Conservation (phyloP, 2,113 vertebrate species). For the Callipepla californica region DNA sequence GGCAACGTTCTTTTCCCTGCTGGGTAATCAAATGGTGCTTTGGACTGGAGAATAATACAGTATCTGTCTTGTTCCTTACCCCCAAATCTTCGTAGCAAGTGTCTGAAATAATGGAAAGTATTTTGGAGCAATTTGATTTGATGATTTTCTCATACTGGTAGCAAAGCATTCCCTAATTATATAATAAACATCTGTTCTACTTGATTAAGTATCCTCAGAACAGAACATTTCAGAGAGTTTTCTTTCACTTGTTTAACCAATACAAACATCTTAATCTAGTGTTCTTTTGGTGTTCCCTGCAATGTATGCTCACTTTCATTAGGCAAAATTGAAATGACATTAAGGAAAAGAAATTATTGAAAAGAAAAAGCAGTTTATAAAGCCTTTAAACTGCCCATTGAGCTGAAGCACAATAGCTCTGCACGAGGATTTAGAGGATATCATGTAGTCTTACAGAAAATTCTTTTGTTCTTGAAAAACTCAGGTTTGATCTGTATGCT, state of each 20-base stretch:
- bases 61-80: not conserved
- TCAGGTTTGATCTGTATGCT: conserved; percentile 5
- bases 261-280: conserved; percentile 25
- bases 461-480: conserved; percentile 17
- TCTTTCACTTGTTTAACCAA: conserved; percentile 40
- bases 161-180: conserved; percentile 41
- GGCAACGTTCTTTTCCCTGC: not conserved
- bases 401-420: conserved; percentile 34
- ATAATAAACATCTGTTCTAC: conserved; percentile 65
- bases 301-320: conserved; percentile 27
- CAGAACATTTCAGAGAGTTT: not conserved
- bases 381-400: conserved; percentile 42
- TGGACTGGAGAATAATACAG: not conserved
- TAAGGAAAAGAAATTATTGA: conserved; percentile 44
- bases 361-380: conserved; percentile 50
- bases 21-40: conserved; percentile 4
- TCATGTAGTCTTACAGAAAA: conserved; percentile 17
- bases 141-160: conserved; percentile 36
- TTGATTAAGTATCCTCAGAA: conserved; percentile 59
- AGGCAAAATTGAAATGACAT: conserved; percentile 41
- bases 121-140: conserved; percentile 54
- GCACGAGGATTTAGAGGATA: conserved; percentile 30
- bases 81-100: conserved; percentile 39
- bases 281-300: not conserved
- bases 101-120: conserved; percentile 37